Conservation (phyloP, 2,888 invertebrate genomes). For the Trypoxylon attenuatum region DNA sequence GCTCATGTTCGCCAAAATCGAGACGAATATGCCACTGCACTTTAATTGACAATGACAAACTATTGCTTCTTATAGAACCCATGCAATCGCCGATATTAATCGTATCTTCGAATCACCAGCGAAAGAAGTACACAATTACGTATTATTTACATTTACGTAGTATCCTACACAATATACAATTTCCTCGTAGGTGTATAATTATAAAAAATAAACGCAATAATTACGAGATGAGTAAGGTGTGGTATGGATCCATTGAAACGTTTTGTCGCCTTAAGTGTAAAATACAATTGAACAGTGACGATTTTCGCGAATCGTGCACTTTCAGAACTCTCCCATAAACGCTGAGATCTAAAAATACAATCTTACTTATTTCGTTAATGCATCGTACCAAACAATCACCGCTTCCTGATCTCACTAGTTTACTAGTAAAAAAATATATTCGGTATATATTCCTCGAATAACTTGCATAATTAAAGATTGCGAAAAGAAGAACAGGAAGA, state of each 20-base stretch:
- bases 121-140: too few relatives aligned
- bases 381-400: slow-evolving; percentile 28
- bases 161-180: slow-evolving; percentile 54
- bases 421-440: slow-evolving; percentile 57
- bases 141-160: slow-evolving; percentile 51
- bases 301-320: slow-evolving; percentile 15
- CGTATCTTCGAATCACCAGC: slow-evolving; percentile 26
- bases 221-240: slow-evolving; percentile 49
- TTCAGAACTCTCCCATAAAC: neutral
- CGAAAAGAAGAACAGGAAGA: slow-evolving; percentile 46
- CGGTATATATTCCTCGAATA: slow-evolving; percentile 29
- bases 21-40: slow-evolving; percentile 25
- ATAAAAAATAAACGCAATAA: slow-evolving; percentile 58
- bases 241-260: slow-evolving; percentile 47
- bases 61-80: slow-evolving; percentile 30
- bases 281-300: slow-evolving; percentile 37
- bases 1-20: slow-evolving; percentile 29
- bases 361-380: slow-evolving; percentile 23
- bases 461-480: slow-evolving; percentile 38
- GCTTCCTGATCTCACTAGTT: slow-evolving; percentile 27
- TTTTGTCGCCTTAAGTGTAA: slow-evolving; percentile 29
- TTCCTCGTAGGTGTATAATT: slow-evolving; percentile 51
- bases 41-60: slow-evolving; percentile 35
- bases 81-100: slow-evolving; percentile 35
- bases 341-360: slow-evolving; percentile 50